Conservation (phyloP, 2,113 vertebrate genomes). For the rat (Rattus norvegicus) region DNA sequence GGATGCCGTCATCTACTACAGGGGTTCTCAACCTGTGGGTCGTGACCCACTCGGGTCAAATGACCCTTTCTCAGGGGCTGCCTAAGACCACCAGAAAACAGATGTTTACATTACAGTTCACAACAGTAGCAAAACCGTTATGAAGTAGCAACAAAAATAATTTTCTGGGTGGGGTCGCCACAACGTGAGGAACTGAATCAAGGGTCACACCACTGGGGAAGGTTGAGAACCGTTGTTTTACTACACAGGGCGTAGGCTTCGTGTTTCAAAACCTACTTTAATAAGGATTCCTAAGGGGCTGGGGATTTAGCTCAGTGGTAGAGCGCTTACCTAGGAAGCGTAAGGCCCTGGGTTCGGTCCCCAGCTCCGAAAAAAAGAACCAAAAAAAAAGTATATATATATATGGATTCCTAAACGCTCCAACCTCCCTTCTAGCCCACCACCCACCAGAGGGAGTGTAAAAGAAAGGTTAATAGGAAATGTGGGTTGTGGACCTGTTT, state of each 20-base stretch:
- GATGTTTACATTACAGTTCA: neutral
- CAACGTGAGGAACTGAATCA: neutral
- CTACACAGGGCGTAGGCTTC: neutral
- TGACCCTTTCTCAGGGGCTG: neutral
- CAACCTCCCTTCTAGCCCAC: too few species aligned
- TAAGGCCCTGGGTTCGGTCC: too few species aligned
- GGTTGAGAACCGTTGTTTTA: neutral
- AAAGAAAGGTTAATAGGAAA: too few species aligned
- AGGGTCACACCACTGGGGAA: neutral
- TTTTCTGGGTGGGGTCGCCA: neutral
- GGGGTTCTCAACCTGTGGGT: neutral
- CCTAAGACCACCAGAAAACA: neutral
- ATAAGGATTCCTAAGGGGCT: too few species aligned
- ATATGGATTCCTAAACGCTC: too few species aligned
- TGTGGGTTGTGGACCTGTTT: too few species aligned
- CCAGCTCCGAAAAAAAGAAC: too few species aligned
- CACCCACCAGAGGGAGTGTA: too few species aligned
- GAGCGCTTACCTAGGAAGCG: too few species aligned
- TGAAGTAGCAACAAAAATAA: neutral
- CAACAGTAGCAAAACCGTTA: neutral
- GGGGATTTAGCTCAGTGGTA: too few species aligned
- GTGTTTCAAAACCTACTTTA: too few species aligned
- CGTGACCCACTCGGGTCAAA: rapidly evolving
- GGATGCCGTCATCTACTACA: neutral
- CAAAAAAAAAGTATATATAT: too few species aligned